Evolutionary conservation across 2,888 invertebrate genomes (phyloP).

Genomic region (Acronicta leporina): DNA sequence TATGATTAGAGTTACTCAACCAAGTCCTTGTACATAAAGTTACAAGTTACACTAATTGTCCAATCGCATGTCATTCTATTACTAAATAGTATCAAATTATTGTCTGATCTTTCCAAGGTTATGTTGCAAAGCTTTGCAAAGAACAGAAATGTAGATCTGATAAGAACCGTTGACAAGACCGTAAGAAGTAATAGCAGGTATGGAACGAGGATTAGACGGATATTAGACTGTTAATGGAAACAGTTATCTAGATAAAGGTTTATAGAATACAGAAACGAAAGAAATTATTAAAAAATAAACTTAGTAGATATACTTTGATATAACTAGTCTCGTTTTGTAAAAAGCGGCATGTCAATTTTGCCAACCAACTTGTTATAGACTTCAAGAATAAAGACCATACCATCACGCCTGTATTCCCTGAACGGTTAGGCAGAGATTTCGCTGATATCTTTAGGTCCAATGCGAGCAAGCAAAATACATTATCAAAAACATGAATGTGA

Average conservation of each 20-base stretch:
- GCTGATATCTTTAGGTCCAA: too few species aligned
- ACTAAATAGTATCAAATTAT: slow-evolving; percentile 55
- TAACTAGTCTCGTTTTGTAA: neutral
- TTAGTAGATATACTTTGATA: too few species aligned
- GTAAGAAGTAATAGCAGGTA: slow-evolving; percentile 10
- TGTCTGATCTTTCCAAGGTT: slow-evolving; percentile 45
- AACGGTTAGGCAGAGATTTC: too few species aligned
- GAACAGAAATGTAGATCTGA: slow-evolving; percentile 38
- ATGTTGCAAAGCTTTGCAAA: slow-evolving; percentile 38
- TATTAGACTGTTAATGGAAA: slow-evolving; percentile 3
- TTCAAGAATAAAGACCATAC: too few species aligned
- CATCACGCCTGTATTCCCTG: too few species aligned
- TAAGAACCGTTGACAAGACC: slow-evolving; percentile 31
- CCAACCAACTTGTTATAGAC: too few species aligned
- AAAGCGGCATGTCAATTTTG: neutral
- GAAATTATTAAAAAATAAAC: too few species aligned
- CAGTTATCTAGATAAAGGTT: neutral
- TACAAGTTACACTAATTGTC: slow-evolving; percentile 41
- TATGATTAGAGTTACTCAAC: slow-evolving; percentile 31
- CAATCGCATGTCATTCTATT: slow-evolving; percentile 42
- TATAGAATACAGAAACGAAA: too few species aligned
- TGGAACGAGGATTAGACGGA: neutral
- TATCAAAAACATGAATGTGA: neutral
- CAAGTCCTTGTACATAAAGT: slow-evolving; percentile 33
- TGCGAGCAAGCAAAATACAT: too few species aligned